A percentile compares a stretch with the other conserved stretches of the same genome.
Evolutionary conservation across 2,888 invertebrate species (phyloP).

Genomic region (Leucozona laternaria): DNA sequence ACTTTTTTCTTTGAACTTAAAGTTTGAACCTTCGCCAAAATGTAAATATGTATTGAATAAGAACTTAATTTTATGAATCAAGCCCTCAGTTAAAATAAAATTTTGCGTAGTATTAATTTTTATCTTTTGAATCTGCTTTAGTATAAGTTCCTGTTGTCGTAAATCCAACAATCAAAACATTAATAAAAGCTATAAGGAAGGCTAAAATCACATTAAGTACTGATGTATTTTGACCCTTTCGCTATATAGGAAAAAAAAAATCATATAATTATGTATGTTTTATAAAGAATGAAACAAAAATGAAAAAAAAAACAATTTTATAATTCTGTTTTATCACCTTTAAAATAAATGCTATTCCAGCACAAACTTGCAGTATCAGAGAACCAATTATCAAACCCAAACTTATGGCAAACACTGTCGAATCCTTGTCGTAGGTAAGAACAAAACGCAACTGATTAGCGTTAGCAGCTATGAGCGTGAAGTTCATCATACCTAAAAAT

Average conservation of each 20-base stretch:
- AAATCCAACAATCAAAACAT: slow-evolving; percentile 87
- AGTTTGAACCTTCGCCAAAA: too few relatives aligned
- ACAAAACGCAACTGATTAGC: slow-evolving; percentile 88
- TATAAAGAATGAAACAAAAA: background rate
- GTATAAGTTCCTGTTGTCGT: slow-evolving; percentile 73
- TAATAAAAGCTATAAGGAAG: slow-evolving; percentile 88
- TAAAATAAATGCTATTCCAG: slow-evolving; percentile 87
- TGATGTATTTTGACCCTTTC: slow-evolving; percentile 78
- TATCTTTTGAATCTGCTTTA: background rate
- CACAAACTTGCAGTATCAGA: slow-evolving; percentile 87
- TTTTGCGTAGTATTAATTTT: background rate
- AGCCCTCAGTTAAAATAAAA: too few relatives aligned
- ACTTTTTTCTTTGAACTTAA: too few relatives aligned
- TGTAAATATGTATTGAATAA: too few relatives aligned
- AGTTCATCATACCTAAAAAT: slow-evolving; percentile 87
- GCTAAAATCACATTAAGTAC: too few relatives aligned
- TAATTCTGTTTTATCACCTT: slow-evolving; percentile 84
- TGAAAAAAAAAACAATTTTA: background rate
- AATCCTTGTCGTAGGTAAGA: slow-evolving; percentile 86
- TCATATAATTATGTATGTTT: too few relatives aligned
- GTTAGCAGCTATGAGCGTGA: slow-evolving; percentile 88
- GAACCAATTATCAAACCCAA: slow-evolving; percentile 86
- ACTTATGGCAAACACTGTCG: slow-evolving; percentile 86
- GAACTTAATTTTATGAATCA: too few relatives aligned
- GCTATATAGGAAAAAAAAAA: slow-evolving; percentile 77